Base-by-base conservation (phyloP, 2,113 vertebrate genomes). In the Terrapene triunguis region DNA sequence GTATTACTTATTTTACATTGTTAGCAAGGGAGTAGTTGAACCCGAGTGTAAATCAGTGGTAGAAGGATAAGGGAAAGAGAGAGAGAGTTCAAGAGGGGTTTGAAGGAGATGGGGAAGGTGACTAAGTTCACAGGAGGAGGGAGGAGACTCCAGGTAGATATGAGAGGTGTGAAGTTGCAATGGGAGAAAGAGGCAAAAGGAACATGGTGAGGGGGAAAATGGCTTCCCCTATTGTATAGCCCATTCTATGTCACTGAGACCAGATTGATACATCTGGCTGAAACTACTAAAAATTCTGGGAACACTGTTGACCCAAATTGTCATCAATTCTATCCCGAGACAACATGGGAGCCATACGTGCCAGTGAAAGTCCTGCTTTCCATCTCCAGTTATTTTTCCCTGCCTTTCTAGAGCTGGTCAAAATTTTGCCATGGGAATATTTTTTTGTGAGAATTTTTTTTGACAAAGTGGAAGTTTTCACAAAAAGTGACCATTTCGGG, bases 21-120 rank as follows among this genome's bases (percentile, higher is more conserved):
- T 74, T 62, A 32, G 13, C 69, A 74, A 38, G n/a, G 69, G 21
- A 24, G 21, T 74, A 38, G 59, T 32, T 5, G 38, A 76, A 76
- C n/a, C 38, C 5, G 12, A 44, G 72, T 21, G 22, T 25, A 25
- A 44, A 76, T 76, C 22, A 42, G 38, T 12, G 24, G 35, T 35
- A 69, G 62, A 69, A 69, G 62, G 32, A 6, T n/a, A 69, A 69
- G 32, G n/a, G 24, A 97, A 93, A 88, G 93, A 95, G 95, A 89
- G 72, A 92, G 86, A 88, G 27, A 91, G 83, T 95, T 97, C 86
- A 92, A 87, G 85, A 95, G 19, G n/a, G 19, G 2, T 22, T 10
- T 72, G 85, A 97, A 94, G 35, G 42, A 95, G 95, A 97, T 95
- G 96, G 96, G 89, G 93, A 78, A 97, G 91, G 95, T 97, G 94